phyloP scores from a whole-genome alignment of 30 jellyfish, hydroid and myxozoan genomes.

The Chironex yamaguchii region DNA sequence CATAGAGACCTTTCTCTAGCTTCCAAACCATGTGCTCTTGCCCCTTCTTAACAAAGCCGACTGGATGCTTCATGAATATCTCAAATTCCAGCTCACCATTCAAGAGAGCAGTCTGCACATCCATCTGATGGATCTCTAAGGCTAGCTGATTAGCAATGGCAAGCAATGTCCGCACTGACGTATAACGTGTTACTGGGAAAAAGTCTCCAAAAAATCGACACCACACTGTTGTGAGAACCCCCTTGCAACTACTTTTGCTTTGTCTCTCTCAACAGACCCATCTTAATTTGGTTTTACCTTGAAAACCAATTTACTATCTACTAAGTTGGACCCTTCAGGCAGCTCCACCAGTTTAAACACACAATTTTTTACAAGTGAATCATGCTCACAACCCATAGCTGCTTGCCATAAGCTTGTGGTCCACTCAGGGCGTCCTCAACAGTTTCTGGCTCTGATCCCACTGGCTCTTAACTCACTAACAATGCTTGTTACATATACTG shows the following conservation, averaged over 20 bases:
- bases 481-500: not conserved
- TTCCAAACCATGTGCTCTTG: not conserved
- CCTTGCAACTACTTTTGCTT: not conserved
- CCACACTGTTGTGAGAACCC: not conserved
- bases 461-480: not conserved
- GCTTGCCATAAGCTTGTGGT: not conserved
- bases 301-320: not conserved
- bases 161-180: not conserved
- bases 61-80: not conserved
- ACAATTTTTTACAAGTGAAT: not conserved
- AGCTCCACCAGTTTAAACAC: not conserved
- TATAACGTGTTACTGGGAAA: not conserved
- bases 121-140: not conserved
- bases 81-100: not conserved
- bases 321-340: not conserved
- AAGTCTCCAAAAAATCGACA: not conserved
- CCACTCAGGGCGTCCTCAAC: not conserved
- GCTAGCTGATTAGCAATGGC: not conserved
- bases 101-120: not conserved
- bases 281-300: not conserved
- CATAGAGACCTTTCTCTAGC: not conserved
- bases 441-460: not conserved
- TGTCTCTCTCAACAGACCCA: not conserved
- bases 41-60: not conserved
- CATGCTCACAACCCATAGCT: not conserved